Evolutionary conservation across 2,888 invertebrate genomes (phyloP), one percentile per base, ranked within the genome.

Genomic region (Serrognathus titanus): DNA sequence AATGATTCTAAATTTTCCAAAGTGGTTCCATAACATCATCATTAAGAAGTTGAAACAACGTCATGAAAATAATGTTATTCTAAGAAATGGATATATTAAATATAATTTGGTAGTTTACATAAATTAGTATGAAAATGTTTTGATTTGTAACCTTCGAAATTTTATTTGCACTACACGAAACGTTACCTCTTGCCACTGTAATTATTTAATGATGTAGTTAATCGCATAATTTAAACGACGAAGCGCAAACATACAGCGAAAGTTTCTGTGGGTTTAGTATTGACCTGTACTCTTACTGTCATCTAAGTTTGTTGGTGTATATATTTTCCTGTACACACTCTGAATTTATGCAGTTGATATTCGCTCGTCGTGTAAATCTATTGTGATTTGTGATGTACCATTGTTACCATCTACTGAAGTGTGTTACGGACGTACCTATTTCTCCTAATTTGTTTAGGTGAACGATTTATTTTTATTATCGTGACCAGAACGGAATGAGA

Each of bases 401-500:
- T 37, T 36, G 49, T 49, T 43, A 35, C 11, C 16, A 36, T 49
- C 16, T 35, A 49, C 16, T 49, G 49, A 49, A 16, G 49, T 36
- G 49, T 49, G 38, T 49, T 38, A n/a, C 49, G 49, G 16, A 35
- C 38, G 38, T 12, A 35, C 37, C 16, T 35, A 49, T 49, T 49
- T 16, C 16, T 16, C 49, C 49, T 36, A 49, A 49, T 31, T 31
- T 31, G 24, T 31, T 31, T 31, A 31, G 24, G 24, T 31, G 24
- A 5, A 31, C 24, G 24, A 31, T 31, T 31, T 3, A 31, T 31
- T 31, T 31, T 31, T 31, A 31, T 31, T 31, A n/a, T 20, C 2
- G 5, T 31, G 24, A 31, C 24, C 24, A 6, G 24, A 31, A 1
- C 24, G 24, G 24, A 43, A 13, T 11, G 13, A 43, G 43, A 43